A percentile compares a stretch with the other conserved stretches of the same genome.
Conservation (phyloP, 2,113 vertebrate species). For the Eonycteris spelaea region DNA sequence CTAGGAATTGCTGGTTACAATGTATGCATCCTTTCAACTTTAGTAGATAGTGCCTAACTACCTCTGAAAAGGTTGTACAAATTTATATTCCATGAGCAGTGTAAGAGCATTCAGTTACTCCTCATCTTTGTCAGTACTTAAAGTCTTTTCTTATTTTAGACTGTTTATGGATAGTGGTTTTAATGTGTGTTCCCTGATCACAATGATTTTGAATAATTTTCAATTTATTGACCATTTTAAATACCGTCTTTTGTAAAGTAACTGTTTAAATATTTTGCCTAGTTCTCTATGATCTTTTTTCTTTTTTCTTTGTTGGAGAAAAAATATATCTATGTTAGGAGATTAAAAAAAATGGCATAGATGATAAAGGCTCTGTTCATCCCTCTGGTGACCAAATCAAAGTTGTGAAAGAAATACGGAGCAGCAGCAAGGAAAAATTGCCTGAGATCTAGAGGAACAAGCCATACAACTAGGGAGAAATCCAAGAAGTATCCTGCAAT, state of each 20-base stretch:
- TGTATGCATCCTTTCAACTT: neutral
- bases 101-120: neutral
- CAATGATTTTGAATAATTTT: neutral
- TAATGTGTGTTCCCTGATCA: neutral
- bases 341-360: too few species aligned
- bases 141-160: neutral
- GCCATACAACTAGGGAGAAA: too few species aligned
- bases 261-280: neutral
- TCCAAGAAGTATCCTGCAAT: too few species aligned
- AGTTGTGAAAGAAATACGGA: too few species aligned
- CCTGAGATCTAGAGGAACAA: too few species aligned
- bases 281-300: neutral
- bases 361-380: too few species aligned
- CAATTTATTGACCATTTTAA: neutral
- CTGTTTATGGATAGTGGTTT: neutral
- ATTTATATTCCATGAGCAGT: neutral
- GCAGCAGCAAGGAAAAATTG: too few species aligned
- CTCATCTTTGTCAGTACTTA: neutral
- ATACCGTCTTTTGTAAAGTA: neutral
- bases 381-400: too few species aligned
- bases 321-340: neutral
- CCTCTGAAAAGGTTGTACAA: neutral
- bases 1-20: neutral
- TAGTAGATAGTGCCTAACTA: neutral
- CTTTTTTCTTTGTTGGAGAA: neutral